A percentile compares a stretch with the other conserved stretches of the same genome.
Conservation (phyloP, 2,888 invertebrate genomes). For the Macrophya alboannulata region DNA sequence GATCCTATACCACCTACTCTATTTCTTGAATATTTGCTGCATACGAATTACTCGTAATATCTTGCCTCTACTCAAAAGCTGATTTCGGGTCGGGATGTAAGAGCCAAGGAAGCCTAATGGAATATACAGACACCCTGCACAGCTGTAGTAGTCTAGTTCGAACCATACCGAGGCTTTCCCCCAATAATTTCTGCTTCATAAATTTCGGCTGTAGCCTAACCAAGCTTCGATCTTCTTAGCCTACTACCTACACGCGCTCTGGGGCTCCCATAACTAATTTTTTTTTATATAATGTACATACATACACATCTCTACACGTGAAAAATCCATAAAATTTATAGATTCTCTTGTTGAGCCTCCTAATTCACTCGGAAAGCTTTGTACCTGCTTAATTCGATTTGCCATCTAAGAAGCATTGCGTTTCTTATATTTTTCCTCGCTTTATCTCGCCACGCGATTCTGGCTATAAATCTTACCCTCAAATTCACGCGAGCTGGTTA, state of each 20-base stretch:
- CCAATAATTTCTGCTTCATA: conserved; percentile 50
- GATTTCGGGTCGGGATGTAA: conserved; percentile 32
- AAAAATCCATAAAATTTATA: conserved; percentile 39
- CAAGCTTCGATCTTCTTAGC: conserved; percentile 20
- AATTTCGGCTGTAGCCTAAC: neutral
- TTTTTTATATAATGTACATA: neutral
- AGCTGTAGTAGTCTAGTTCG: neutral
- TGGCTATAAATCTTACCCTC: conserved; percentile 6
- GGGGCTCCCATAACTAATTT: neutral
- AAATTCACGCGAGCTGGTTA: conserved; percentile 8
- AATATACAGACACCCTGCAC: conserved; percentile 25
- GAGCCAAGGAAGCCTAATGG: conserved; percentile 37
- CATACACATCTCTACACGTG: neutral
- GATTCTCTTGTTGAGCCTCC: neutral
- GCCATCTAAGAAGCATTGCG: neutral
- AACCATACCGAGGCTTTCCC: conserved; percentile 17
- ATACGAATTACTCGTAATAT: conserved; percentile 13
- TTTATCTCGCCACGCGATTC: neutral
- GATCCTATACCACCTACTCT: neutral
- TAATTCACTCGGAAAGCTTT: conserved; percentile 16
- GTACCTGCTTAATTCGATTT: conserved; percentile 27
- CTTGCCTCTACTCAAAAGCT: conserved; percentile 20
- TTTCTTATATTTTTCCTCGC: conserved; percentile 7
- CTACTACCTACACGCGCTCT: no score
- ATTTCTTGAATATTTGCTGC: conserved; percentile 47